Base-by-base conservation (phyloP, 2,888 invertebrate species). In the Eulithis testata region DNA sequence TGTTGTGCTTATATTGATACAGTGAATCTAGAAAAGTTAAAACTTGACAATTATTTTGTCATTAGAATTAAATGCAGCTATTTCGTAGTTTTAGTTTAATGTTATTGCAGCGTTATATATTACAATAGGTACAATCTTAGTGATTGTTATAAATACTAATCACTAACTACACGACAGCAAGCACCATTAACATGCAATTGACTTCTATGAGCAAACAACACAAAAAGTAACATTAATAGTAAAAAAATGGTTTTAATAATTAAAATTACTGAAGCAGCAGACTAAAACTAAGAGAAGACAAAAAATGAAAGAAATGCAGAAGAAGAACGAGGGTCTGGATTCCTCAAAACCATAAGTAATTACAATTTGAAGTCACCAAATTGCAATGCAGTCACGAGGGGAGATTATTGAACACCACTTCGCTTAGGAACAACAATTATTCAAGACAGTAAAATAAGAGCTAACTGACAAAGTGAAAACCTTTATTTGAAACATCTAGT, bases 341-440 rank as follows among this genome's bases (percentile, higher is more conserved):
- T 90, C 91, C 92, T 91, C 89, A 89, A 67, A 91, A 92, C 91
- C 92, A 92, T 90, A 92, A 90, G 92, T 89, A 84, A 87, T 92
- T 92, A 92, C 92, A 91, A 89, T 92, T 89, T 91, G 91, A 92
- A 93, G 92, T 92, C 88, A 92, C 93, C 93, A 93, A 91, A 88
- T 90, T 90, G 88, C 88, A 93, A 93, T 94, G 91, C 93, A 93
- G 93, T 93, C 91, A 93, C 93, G 93, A 94, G 93, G 91, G 92
- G 93, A 94, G 93, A 94, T 93, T 89, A 79, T 80, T 75, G 76
- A 77, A 89, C 90, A 92, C 92, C 92, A 91, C 93, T 89, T 78
- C 76, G 81, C 73, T 74, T 68, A 80, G 73, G 77, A 80, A 63
- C 53, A 69, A 69, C 69, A 82, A 80, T 72, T 69, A 71, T 78